These are phyloP conservation scores for Gerosis bhagava DNA, from an alignment of 2,888 invertebrate genomes.

Conservation along the genomic window DNA sequence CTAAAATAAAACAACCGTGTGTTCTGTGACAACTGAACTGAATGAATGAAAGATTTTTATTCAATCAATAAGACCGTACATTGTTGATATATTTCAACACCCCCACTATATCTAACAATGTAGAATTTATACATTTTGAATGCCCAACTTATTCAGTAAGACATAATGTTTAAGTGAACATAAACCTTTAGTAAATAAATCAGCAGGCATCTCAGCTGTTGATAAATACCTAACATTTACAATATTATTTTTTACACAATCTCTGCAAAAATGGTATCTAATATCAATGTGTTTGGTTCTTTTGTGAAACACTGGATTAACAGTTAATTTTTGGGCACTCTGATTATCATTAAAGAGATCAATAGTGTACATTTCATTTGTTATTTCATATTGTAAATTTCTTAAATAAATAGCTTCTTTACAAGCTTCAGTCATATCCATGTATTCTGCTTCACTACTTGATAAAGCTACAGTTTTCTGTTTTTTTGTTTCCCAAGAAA, in stretches of 20 bases:
- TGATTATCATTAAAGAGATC: conserved; percentile 23
- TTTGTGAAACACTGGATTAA: conserved; percentile 1
- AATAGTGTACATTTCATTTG: neutral
- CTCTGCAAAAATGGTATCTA: conserved; percentile 5
- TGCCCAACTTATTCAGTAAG: neutral
- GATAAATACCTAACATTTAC: conserved; percentile 1
- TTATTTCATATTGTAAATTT: conserved; percentile 23
- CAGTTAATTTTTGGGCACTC: conserved; percentile 3
- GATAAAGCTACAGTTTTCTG: conserved; percentile 25
- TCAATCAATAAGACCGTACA: no score
- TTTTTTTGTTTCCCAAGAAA: conserved; percentile 41
- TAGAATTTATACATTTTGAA: neutral
- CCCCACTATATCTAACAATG: no score
- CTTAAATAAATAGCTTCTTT: conserved; percentile 27
- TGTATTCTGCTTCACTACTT: conserved; percentile 21
- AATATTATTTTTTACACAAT: conserved; percentile 1
- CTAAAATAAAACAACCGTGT: no score
- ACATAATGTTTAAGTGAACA: conserved; percentile 6
- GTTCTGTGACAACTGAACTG: no score
- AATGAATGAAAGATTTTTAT: no score
- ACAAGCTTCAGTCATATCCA: conserved; percentile 17
- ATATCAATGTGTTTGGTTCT: conserved; percentile 14
- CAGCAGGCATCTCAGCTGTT: conserved; percentile 13
- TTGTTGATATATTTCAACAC: no score
- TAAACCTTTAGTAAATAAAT: conserved; percentile 13